These are phyloP conservation scores for Sciurus carolinensis DNA, from an alignment of 2,797 vertebrate genomes.

Conservation along the genomic window DNA sequence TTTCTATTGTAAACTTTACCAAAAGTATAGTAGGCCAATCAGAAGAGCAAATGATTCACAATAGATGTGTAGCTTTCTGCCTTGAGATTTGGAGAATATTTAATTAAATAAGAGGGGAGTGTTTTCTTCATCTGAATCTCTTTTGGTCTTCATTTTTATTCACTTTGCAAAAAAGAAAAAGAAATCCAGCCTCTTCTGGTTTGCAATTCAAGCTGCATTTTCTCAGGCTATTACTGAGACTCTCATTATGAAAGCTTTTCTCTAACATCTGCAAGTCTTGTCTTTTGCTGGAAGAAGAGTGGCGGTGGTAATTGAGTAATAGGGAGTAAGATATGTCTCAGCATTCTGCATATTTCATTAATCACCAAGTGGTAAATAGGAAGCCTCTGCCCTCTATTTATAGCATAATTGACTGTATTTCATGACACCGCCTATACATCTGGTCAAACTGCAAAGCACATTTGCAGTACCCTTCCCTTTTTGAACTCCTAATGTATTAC, in stretches of 20 bases:
- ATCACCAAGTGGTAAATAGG: constrained; percentile 90
- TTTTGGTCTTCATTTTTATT: neutral
- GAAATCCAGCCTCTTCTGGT: neutral
- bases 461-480: constrained; percentile 83
- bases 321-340: constrained; percentile 83
- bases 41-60: neutral
- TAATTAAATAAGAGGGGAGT: neutral
- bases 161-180: neutral
- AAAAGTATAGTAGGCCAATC: neutral
- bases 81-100: constrained; percentile 34
- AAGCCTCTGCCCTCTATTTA: constrained; percentile 93
- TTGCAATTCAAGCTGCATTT: constrained; percentile 53
- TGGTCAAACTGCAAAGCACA: constrained; percentile 88
- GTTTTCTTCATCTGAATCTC: neutral
- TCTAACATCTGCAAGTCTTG: constrained; percentile 74
- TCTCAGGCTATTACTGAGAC: neutral
- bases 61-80: neutral
- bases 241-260: constrained; percentile 38
- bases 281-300: constrained; percentile 70
- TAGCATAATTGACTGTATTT: constrained; percentile 93
- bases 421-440: constrained; percentile 90
- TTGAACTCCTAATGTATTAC: constrained; percentile 83
- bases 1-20: constrained; percentile 21
- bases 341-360: constrained; percentile 87
- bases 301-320: constrained; percentile 86